These are phyloP conservation scores for Manis crassicaudata DNA, from an alignment of 2,797 vertebrate species.

Conservation along the genomic window DNA sequence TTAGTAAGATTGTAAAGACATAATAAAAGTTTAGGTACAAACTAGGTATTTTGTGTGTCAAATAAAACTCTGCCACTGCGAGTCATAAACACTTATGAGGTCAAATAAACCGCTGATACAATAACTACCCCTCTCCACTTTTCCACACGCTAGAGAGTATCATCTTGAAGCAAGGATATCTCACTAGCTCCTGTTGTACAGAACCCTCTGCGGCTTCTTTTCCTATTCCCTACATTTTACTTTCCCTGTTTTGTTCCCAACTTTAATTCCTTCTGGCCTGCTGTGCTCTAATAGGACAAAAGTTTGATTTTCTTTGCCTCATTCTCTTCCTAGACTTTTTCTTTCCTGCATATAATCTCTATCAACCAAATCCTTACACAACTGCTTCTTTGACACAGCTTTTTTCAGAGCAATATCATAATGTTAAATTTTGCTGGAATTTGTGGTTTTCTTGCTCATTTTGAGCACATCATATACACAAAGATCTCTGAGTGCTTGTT, in stretches of 20 bases:
- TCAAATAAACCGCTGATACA: neutral
- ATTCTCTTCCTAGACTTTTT: neutral
- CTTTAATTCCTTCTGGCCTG: neutral
- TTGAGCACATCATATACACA: neutral
- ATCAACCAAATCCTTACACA: constrained; percentile 12
- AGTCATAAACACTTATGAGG: neutral
- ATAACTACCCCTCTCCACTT: neutral
- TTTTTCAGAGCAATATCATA: neutral
- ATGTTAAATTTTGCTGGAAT: neutral
- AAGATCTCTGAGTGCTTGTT: neutral
- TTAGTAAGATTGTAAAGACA: neutral
- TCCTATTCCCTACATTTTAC: neutral
- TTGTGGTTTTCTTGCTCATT: neutral
- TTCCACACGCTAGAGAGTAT: neutral
- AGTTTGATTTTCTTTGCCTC: neutral
- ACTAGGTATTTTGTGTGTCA: neutral
- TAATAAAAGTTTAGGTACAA: neutral
- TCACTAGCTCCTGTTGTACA: neutral
- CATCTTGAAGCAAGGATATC: neutral
- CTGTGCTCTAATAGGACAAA: neutral
- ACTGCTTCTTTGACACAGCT: neutral
- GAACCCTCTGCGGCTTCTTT: neutral
- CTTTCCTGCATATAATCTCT: neutral
- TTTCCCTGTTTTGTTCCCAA: neutral
- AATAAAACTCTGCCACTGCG: neutral